Evolutionary conservation across 2,888 invertebrate species (phyloP), one percentile per base, ranked within the genome.

Genomic region (Tuberolachnus salignus): DNA sequence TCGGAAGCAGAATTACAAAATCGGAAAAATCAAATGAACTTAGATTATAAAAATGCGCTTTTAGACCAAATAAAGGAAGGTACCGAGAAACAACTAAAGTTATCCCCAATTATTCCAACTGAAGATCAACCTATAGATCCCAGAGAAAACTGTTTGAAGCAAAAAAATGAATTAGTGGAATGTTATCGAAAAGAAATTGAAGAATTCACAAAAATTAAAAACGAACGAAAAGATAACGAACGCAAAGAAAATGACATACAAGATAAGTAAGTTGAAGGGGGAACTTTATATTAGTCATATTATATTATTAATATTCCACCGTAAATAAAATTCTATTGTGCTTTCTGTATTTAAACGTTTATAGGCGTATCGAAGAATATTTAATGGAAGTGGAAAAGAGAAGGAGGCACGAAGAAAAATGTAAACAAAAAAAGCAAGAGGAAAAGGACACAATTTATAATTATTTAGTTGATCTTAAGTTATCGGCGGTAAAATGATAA

Each of bases 291-390:
- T 23, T 44, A 1, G 21, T 16, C 11, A n/a, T 26, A 26, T 26
- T 26, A 34, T 59, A 10, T 23, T 57, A 23, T 13, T 26, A 26
- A 14, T 57, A 9, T 10, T 9, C 11, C 19, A 11, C 11, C 21
- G 1, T 19, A 4, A 1, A 19, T 4, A 19, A 13, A 44, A 59
- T 71, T n/a, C n/a, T 16, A 1, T 46, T 46, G 1, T 8, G 0
- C 9, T 8, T 71, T 49, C 26, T 51, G 34, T 42, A 42, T 9
- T 13, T 63, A 11, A 19, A 23, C n/a, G n/a, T 9, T 26, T 67
- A 10, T 51, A 72, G 72, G 2, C 16, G 49, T 10, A 72, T 61
- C 19, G 6, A 72, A 16, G 61, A 72, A 6, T 72, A 72, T 72
- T 16, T 61, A 0, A 51, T 34, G 1, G 1, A 49, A 1, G 19